phyloP scores from a whole-genome alignment of 92 coral and sea anemone species.

The Virgularia gustaviana region DNA sequence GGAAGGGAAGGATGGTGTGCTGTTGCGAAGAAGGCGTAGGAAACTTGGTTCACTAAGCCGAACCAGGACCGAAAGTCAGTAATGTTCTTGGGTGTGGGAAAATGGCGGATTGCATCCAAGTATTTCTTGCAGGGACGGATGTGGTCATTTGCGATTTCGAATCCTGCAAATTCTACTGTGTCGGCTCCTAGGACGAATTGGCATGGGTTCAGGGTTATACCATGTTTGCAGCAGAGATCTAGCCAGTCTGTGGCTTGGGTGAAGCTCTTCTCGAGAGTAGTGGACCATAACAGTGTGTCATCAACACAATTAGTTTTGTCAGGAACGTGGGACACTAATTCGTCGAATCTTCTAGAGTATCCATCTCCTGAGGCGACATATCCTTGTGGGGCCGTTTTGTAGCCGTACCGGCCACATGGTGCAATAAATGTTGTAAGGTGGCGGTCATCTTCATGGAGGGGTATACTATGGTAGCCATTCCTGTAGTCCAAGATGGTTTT shows the following conservation, averaged over 20 bases:
- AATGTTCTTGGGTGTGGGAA: constrained; percentile 54
- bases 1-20: constrained; percentile 34
- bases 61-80: constrained; percentile 55
- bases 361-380: constrained; percentile 58
- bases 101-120: constrained; percentile 43
- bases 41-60: constrained; percentile 55
- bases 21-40: constrained; percentile 54
- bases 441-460: constrained; percentile 51
- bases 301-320: not conserved
- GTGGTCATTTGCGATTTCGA: not conserved
- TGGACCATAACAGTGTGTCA: constrained; percentile 8
- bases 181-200: too few relatives aligned
- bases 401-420: constrained; percentile 63
- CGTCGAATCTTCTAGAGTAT: constrained; percentile 52
- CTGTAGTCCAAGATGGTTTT: too few relatives aligned
- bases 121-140: constrained; percentile 11
- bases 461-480: constrained; percentile 37
- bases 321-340: constrained; percentile 44
- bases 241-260: constrained; percentile 30
- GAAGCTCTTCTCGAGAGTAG: constrained; percentile 1
- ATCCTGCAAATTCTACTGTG: constrained; percentile 24
- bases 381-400: constrained; percentile 67
- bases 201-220: constrained; percentile 13
- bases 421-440: constrained; percentile 64
- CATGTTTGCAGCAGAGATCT: constrained; percentile 17